phyloP scores from a whole-genome alignment of 1,140 invertebrate genomes.

The Leptinotarsa lineolata region DNA sequence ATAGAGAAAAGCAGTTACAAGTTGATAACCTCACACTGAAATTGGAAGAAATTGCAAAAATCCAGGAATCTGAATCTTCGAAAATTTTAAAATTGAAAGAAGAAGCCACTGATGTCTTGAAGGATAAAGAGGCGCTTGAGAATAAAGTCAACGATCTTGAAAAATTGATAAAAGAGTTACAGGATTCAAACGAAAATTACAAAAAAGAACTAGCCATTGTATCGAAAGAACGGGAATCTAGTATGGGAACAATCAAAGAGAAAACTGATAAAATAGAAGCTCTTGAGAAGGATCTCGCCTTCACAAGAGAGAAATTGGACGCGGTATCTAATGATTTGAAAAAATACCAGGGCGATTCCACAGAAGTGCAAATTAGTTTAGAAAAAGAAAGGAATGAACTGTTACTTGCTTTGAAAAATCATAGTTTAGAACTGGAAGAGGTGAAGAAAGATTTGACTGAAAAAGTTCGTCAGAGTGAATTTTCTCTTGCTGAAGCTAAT shows the following conservation, averaged over 20 bases:
- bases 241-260: neutral
- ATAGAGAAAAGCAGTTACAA: neutral
- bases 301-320: constrained; percentile 12
- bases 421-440: constrained; percentile 35
- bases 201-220: constrained; percentile 23
- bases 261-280: constrained; percentile 18
- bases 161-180: neutral
- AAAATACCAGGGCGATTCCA: constrained; percentile 30
- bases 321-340: constrained; percentile 28
- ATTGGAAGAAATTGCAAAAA: constrained; percentile 4
- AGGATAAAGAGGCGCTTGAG: neutral
- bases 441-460: constrained; percentile 24
- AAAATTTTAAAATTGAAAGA: constrained; percentile 3
- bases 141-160: neutral
- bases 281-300: constrained; percentile 22
- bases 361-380: constrained; percentile 29
- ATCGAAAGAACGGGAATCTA: constrained; percentile 14
- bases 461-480: constrained; percentile 20
- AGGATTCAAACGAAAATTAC: constrained; percentile 15
- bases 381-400: constrained; percentile 27
- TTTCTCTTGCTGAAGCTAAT: constrained; percentile 1
- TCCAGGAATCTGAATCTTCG: neutral
- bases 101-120: neutral
- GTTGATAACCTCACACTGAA: neutral
- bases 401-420: neutral